phyloP scores from a whole-genome alignment of 2,888 invertebrate genomes.

The Nomada lathburiana region DNA sequence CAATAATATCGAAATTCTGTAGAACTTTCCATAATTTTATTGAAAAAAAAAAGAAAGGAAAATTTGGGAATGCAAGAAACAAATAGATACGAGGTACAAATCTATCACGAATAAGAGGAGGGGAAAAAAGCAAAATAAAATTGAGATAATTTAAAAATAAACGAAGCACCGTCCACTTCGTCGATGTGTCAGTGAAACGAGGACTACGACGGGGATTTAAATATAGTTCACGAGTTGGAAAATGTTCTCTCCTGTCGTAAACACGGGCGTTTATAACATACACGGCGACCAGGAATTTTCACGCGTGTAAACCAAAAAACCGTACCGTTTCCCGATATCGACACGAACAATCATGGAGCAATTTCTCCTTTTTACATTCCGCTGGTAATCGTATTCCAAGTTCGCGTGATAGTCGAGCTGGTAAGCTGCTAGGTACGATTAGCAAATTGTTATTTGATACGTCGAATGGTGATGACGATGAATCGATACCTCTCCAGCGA shows the following conservation, averaged over 20 bases:
- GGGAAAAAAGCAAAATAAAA: background rate
- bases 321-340: background rate
- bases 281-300: background rate
- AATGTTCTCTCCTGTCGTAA: slow-evolving; percentile 35
- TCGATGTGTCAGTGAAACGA: slow-evolving; percentile 45
- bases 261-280: slow-evolving; percentile 23
- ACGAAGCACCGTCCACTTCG: slow-evolving; percentile 22
- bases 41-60: background rate
- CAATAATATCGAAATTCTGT: no score
- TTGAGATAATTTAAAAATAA: slow-evolving; percentile 41
- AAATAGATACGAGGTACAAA: background rate
- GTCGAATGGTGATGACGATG: slow-evolving; percentile 12
- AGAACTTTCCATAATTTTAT: no score
- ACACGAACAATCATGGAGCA: background rate
- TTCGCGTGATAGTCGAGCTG: background rate
- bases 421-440: background rate
- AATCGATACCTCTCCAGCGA: slow-evolving; percentile 21
- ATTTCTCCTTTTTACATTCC: background rate
- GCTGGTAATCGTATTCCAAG: background rate
- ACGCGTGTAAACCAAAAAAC: background rate
- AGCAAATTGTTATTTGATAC: slow-evolving; percentile 17
- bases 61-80: background rate
- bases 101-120: background rate
- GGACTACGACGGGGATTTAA: slow-evolving; percentile 39
- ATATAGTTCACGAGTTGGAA: slow-evolving; percentile 48